Evolutionary conservation across 2,797 vertebrate genomes (phyloP).

Genomic region (Lithobates pipiens): DNA sequence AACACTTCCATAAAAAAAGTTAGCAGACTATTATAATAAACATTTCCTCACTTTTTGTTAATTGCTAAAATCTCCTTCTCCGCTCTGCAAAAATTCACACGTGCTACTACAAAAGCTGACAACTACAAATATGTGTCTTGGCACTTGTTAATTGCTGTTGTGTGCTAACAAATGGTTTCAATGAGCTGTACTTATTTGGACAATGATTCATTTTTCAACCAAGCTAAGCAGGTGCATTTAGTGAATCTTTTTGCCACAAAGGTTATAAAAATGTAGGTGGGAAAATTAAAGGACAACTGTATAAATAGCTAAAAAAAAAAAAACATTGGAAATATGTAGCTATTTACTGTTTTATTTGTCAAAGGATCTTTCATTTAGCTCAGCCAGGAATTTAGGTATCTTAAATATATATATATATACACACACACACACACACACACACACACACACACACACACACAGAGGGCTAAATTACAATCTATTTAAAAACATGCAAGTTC

Average conservation of each 20-base stretch:
- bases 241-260: background rate
- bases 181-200: conserved; percentile 3
- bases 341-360: no score
- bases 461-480: no score
- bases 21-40: background rate
- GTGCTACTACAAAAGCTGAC: conserved; percentile 19
- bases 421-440: no score
- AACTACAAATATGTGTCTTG: conserved; percentile 37
- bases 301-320: background rate
- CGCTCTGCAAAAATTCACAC: conserved; percentile 32
- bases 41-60: background rate
- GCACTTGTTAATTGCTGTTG: conserved; percentile 46
- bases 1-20: background rate
- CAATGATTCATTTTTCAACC: background rate
- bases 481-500: no score
- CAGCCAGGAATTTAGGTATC: no score
- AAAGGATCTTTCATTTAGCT: no score
- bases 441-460: no score
- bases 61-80: conserved; percentile 1
- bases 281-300: no score
- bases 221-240: background rate
- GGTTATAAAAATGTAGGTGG: no score
- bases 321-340: no score
- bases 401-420: no score
- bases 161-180: conserved; percentile 37